Percentiles rank a stretch among this genome's conserved stretches.
Evolutionary conservation across 2,797 vertebrate genomes (phyloP).

Genomic region (Arrhamphus sclerolepis): DNA sequence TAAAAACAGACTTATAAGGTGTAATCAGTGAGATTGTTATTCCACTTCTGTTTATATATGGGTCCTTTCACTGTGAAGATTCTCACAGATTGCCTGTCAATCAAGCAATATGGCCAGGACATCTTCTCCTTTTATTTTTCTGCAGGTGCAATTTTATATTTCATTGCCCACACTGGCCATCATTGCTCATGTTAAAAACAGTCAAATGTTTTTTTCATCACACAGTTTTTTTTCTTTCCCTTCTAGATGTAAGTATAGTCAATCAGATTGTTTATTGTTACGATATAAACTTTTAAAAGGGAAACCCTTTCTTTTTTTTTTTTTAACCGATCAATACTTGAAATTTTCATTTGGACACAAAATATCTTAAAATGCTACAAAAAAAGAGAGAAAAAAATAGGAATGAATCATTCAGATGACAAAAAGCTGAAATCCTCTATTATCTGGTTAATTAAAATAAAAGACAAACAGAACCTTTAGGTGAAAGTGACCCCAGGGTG

Average conservation of each 20-base stretch:
- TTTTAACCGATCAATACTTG: not conserved
- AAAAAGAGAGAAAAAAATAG: not conserved
- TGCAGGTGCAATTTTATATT: conserved; percentile 15
- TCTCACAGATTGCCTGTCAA: conserved; percentile 36
- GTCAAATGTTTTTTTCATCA: conserved; percentile 1
- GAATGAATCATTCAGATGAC: not conserved
- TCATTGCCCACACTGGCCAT: conserved; percentile 10
- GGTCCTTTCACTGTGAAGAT: conserved; percentile 1
- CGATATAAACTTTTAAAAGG: too few species aligned
- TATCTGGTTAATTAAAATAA: too few species aligned
- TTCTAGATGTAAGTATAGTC: too few species aligned
- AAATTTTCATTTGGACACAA: not conserved
- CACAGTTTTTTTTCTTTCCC: not conserved
- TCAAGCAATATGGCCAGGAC: conserved; percentile 35
- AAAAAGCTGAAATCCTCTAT: too few species aligned
- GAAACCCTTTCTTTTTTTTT: too few species aligned
- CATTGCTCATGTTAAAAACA: conserved; percentile 8
- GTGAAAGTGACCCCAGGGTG: too few species aligned
- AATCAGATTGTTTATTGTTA: too few species aligned
- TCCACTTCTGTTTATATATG: not conserved
- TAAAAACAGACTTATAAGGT: conserved; percentile 12
- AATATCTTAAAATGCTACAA: not conserved
- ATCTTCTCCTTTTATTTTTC: conserved; percentile 5
- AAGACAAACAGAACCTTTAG: too few species aligned
- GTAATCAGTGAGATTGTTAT: conserved; percentile 31